Evolutionary conservation across 2,113 vertebrate genomes (phyloP), one percentile per base, ranked within the genome.

Genomic region (Probosciger aterrimus): DNA sequence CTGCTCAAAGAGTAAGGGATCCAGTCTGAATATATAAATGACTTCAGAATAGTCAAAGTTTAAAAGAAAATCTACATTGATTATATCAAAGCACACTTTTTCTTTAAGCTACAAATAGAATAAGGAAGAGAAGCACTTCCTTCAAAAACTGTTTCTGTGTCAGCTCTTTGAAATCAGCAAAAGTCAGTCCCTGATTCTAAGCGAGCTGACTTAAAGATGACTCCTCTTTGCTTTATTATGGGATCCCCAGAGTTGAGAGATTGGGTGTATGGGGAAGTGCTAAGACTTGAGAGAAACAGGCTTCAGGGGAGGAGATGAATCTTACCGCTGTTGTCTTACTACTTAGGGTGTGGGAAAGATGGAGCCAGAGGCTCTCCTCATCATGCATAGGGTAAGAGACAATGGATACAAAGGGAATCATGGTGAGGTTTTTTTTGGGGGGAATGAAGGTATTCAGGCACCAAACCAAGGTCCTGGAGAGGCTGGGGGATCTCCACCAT

Each of bases 321-420:
- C 31, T 43, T 43, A 6, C 2, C 15, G 4, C 43, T 46, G 30
- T 46, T 2, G 0, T n/a, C n/a, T 33, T 60, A 2, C 46, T 30
- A 5, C 47, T 46, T 37, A 76, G 25, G 7, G 14, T 4, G 6
- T 14, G 28, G 49, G 39, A 62, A 39, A 78, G 59, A n/a, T 14
- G 23, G 30, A 71, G 39, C 22, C 44, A 43, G 57, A 57, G 57
- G 50, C 46, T 77, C 7, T 19, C 24, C 18, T 71, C 15, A 28
- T 47, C 37, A 25, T 71, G 17, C 5, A 3, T 8, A n/a, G 20
- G 35, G 9, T 46, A n/a, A 55, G 57, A 49, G 39, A 8, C n/a
- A 30, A 37, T 37, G 18, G 50, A 16, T 62, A 8, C 2, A 4
- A 63, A 10, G 35, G 37, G 27, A 52, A 30, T 70, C 60, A 23